phyloP scores from a whole-genome alignment of 2,113 vertebrate species.

The Thalassarche chlororhynchos region DNA sequence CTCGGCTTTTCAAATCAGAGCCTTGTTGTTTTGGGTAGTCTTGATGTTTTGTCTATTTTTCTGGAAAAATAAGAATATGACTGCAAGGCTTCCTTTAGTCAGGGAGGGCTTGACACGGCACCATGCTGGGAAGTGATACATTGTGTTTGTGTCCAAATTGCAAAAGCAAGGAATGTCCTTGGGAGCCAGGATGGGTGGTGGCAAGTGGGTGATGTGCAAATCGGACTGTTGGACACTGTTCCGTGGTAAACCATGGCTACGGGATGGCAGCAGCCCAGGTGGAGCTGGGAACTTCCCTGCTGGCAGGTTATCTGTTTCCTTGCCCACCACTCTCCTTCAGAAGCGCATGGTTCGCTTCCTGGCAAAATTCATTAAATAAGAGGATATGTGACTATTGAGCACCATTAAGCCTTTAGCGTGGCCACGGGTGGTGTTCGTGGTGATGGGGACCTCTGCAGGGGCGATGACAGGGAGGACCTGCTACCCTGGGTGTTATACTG shows the following conservation, averaged over 20 bases:
- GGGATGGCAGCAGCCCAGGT: neutral
- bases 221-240: accelerated
- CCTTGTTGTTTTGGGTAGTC: neutral
- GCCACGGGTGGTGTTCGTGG: accelerated
- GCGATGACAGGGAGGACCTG: neutral
- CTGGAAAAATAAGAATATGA: neutral
- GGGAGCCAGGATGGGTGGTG: neutral
- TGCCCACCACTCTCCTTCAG: neutral
- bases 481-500: neutral
- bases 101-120: accelerated
- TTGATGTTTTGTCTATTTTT: neutral
- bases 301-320: neutral
- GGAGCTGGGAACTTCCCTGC: neutral
- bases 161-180: neutral
- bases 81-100: neutral
- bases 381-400: neutral
- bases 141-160: neutral
- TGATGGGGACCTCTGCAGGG: no score
- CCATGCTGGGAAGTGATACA: neutral
- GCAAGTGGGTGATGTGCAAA: no score
- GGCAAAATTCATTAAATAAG: no score
- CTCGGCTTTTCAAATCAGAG: neutral
- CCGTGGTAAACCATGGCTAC: neutral
- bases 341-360: accelerated
- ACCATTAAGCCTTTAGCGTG: neutral